phyloP scores from a whole-genome alignment of 2,113 vertebrate genomes.

The Podarcis muralis region DNA sequence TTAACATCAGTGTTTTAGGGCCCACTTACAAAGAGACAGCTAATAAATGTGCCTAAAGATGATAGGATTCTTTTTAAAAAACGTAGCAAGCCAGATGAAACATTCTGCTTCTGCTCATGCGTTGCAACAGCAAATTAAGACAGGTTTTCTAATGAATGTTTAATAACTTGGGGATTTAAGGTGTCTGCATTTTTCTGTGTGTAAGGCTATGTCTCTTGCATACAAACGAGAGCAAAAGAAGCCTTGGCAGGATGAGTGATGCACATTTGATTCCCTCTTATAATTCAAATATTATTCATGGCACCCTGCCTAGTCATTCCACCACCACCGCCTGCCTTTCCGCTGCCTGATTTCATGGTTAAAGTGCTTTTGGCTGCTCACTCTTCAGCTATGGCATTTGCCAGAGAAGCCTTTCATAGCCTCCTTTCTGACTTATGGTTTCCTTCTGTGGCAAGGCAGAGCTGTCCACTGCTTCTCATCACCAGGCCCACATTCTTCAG shows the following conservation, averaged over 20 bases:
- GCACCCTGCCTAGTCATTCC: slow-evolving; percentile 89
- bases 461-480: not conserved
- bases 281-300: slow-evolving; percentile 81
- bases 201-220: slow-evolving; percentile 85
- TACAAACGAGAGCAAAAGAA: slow-evolving; percentile 81
- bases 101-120: slow-evolving; percentile 84
- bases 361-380: slow-evolving; percentile 87
- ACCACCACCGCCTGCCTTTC: slow-evolving; percentile 22
- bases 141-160: slow-evolving; percentile 81
- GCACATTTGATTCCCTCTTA: slow-evolving; percentile 75
- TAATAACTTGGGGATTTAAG: slow-evolving; percentile 86
- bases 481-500: not conserved
- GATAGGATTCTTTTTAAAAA: slow-evolving; percentile 63
- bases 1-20: slow-evolving; percentile 67
- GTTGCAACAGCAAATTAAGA: slow-evolving; percentile 81
- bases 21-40: slow-evolving; percentile 61
- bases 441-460: not conserved
- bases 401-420: slow-evolving; percentile 63
- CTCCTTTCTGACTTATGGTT: slow-evolving; percentile 12
- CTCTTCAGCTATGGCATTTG: slow-evolving; percentile 87
- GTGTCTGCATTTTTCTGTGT: slow-evolving; percentile 76
- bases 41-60: slow-evolving; percentile 70
- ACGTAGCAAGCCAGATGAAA: slow-evolving; percentile 80
- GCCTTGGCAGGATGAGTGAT: slow-evolving; percentile 82
- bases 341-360: slow-evolving; percentile 82